Evolutionary conservation across 2,888 invertebrate species (phyloP), one percentile per base, ranked within the genome.

Genomic region (Dryomyza anilis): DNA sequence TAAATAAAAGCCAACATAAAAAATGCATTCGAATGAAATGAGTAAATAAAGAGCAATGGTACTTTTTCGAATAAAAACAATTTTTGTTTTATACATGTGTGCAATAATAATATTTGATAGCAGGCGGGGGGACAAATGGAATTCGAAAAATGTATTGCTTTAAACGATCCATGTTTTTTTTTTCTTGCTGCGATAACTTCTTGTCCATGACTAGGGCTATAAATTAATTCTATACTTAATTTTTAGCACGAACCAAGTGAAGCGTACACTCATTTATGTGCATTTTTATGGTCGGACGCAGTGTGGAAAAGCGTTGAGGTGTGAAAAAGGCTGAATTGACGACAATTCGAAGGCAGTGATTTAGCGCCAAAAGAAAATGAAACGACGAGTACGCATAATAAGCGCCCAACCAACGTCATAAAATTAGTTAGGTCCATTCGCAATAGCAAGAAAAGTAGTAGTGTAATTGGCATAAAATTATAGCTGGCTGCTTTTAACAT

Each of bases 241-340:
- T 36, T 23, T 36, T 50, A 36, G 12, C 50, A 14, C 19, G 25
- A 60, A 39, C 25, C 60, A n/a, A 50, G 25, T 36, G 48, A 60
- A 50, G 60, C 60, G 50, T n/a, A n/a, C 29, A 36, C 33, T 16
- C 45, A 46, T 59, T 43, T 56, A 39, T 55, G 58, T 39, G 16
- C 16, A 61, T 61, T 36, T 61, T 50, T 61, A 52, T 52, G 45
- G 12, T 27, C 4, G 10, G 5, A 29, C 14, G n/a, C 52, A 39
- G 33, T 29, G 53, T 39, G 27, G 43, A 23, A 8, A 61, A 61
- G 53, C 53, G 52, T 30, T 39, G 43, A 53, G 43, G 29, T 61
- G 61, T 53, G 10, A 61, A 61, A 53, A 53, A 4, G 14, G 52
- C 53, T 52, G 52, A 60, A 23, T 25, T 55, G 33, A 23, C 19